Evolutionary conservation across 2,113 vertebrate genomes (phyloP).

Genomic region (Phalacrocorax carbo): DNA sequence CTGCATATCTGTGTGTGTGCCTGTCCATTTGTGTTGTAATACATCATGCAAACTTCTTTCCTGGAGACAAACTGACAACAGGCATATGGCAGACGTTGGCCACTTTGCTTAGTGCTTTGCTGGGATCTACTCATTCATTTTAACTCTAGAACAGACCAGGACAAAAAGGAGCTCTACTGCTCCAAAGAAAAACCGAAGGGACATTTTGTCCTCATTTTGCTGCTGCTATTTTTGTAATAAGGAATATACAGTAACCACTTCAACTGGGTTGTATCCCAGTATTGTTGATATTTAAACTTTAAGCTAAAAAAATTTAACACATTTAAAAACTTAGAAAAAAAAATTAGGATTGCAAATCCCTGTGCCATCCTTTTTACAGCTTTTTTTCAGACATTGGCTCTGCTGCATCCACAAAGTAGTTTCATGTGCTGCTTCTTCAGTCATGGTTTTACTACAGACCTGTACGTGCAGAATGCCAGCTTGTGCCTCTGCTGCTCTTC

Average conservation of each 20-base stretch:
- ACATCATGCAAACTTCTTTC: not conserved
- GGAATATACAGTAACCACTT: not conserved
- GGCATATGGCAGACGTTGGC: fast-evolving
- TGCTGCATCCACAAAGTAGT: not conserved
- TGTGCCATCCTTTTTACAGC: not conserved
- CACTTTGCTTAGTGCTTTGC: not conserved
- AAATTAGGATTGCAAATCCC: not conserved
- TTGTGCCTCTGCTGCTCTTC: not conserved
- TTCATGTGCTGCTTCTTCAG: not conserved
- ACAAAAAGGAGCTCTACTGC: not conserved
- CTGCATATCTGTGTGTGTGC: not conserved
- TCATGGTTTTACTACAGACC: not conserved
- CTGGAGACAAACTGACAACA: not conserved
- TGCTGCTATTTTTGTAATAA: not conserved
- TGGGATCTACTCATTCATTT: not conserved
- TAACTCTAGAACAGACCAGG: not conserved
- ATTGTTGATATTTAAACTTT: not conserved
- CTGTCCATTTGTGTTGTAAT: not conserved
- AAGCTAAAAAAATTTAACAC: not conserved
- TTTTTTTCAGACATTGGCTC: not conserved
- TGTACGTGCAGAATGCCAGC: not conserved
- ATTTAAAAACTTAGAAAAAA: not conserved
- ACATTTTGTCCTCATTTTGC: not conserved
- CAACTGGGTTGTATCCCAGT: not conserved
- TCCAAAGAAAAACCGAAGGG: not conserved